A percentile compares a stretch with the other conserved stretches of the same genome.
Conservation (phyloP, 2,113 vertebrate genomes). For the Nyctereutes procyonoides region DNA sequence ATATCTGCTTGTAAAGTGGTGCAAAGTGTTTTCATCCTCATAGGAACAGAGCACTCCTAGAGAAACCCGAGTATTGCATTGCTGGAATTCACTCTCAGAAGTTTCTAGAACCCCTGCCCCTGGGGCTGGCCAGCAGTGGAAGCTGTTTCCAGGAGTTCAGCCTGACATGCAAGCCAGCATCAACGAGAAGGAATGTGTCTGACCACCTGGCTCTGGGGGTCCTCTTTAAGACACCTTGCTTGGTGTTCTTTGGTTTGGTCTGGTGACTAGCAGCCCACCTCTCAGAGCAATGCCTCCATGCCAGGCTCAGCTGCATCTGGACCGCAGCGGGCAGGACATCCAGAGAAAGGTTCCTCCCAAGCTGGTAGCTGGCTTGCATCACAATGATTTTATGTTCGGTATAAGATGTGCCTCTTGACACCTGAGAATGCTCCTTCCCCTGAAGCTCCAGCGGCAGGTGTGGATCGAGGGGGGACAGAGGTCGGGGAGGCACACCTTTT, state of each 20-base stretch:
- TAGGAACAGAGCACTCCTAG: not conserved
- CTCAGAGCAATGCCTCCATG: accelerated
- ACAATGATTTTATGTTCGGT: not conserved
- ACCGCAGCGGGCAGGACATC: accelerated
- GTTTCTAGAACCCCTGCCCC: not conserved
- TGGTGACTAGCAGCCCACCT: accelerated
- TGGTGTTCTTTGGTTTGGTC: not conserved
- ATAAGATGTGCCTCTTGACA: not conserved
- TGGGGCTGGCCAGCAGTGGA: not conserved
- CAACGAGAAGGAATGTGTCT: accelerated
- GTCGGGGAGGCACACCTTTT: accelerated
- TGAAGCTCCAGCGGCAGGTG: not conserved
- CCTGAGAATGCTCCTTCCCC: accelerated
- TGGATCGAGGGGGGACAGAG: no score
- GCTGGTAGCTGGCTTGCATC: not conserved
- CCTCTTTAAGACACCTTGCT: not conserved
- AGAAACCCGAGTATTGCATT: not conserved
- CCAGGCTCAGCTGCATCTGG: not conserved
- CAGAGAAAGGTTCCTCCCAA: no score
- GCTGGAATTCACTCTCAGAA: not conserved
- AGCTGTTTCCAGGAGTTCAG: not conserved
- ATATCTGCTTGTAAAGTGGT: not conserved
- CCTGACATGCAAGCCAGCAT: accelerated
- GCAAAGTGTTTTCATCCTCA: not conserved
- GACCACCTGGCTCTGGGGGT: not conserved